These are phyloP conservation scores for Coelopa frigida DNA, from an alignment of 1,140 invertebrate species.

Conservation along the genomic window DNA sequence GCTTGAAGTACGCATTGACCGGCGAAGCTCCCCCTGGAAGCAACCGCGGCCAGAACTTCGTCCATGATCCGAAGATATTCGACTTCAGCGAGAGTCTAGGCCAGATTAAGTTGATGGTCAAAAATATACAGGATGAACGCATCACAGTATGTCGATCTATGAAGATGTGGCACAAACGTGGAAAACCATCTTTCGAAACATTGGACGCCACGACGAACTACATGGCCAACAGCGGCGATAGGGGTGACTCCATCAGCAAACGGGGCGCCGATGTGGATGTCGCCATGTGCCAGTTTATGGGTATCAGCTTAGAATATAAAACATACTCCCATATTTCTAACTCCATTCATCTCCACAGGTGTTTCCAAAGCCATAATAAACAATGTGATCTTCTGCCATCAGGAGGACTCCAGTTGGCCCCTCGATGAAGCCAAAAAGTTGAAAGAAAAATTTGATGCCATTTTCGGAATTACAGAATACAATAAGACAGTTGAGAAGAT, in stretches of 20 bases:
- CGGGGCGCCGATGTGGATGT: slow-evolving; percentile 66
- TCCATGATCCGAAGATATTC: slow-evolving; percentile 86
- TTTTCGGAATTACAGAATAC: slow-evolving; percentile 91
- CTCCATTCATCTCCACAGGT: slow-evolving; percentile 31
- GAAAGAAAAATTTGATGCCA: slow-evolving; percentile 95
- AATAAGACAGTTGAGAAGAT: slow-evolving; percentile 86
- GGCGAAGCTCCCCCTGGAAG: slow-evolving; percentile 80
- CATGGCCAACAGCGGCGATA: slow-evolving; percentile 17
- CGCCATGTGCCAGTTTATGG: slow-evolving; percentile 60
- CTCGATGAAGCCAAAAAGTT: slow-evolving; percentile 88
- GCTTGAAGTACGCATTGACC: slow-evolving; percentile 83
- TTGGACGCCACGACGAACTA: slow-evolving; percentile 35
- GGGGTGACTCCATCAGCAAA: slow-evolving; percentile 48
- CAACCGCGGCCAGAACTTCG: slow-evolving; percentile 74
- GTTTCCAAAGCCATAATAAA: slow-evolving; percentile 93
- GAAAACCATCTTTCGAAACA: slow-evolving; percentile 35
- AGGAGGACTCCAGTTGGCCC: slow-evolving; percentile 97
- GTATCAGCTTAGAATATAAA: slow-evolving; percentile 30
- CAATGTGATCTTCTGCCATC: slow-evolving; percentile 97
- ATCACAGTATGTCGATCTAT: slow-evolving; percentile 34
- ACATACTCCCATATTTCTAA: not conserved
- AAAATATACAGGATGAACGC: slow-evolving; percentile 24
- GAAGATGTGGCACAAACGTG: slow-evolving; percentile 23
- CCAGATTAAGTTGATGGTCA: slow-evolving; percentile 50
- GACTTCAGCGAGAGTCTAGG: slow-evolving; percentile 49